Conservation (phyloP, 1,140 invertebrate genomes). For the Phymorhynchus buccinoides region DNA sequence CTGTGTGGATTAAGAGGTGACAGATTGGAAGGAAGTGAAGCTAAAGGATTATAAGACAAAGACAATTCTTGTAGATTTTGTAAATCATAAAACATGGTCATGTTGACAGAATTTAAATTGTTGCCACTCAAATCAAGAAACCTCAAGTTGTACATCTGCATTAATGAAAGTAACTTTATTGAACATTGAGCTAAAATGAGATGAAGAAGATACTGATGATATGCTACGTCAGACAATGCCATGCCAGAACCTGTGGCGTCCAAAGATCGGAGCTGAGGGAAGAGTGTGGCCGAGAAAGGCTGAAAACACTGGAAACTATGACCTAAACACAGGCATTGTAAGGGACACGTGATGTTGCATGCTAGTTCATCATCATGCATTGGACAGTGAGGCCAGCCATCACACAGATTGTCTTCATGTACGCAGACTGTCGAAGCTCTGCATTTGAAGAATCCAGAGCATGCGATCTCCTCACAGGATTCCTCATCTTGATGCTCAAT, state of each 20-base stretch:
- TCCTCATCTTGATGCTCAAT: conserved; percentile 17
- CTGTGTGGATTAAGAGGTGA: background rate
- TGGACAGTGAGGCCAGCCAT: too few species aligned
- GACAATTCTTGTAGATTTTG: conserved; percentile 22
- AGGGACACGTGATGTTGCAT: conserved; percentile 42
- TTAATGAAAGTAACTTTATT: background rate
- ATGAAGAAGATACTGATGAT: background rate
- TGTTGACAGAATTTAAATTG: background rate
- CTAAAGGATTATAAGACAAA: too few species aligned
- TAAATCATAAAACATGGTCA: conserved; percentile 4
- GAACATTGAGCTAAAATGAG: background rate
- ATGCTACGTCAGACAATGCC: too few species aligned
- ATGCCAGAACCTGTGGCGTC: too few species aligned
- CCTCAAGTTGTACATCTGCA: background rate
- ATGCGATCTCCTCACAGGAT: conserved; percentile 3
- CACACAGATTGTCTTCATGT: too few species aligned
- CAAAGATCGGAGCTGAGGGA: too few species aligned
- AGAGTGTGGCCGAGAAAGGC: background rate
- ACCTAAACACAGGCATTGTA: conserved; percentile 39
- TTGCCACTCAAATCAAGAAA: conserved; percentile 34
- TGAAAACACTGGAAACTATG: background rate
- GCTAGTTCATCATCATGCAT: too few species aligned
- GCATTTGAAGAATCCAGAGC: conserved; percentile 36
- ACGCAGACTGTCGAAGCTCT: conserved; percentile 28
- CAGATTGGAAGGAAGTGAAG: background rate